Evolutionary conservation across 2,888 invertebrate species (phyloP).

Genomic region (Papilio gigon): DNA sequence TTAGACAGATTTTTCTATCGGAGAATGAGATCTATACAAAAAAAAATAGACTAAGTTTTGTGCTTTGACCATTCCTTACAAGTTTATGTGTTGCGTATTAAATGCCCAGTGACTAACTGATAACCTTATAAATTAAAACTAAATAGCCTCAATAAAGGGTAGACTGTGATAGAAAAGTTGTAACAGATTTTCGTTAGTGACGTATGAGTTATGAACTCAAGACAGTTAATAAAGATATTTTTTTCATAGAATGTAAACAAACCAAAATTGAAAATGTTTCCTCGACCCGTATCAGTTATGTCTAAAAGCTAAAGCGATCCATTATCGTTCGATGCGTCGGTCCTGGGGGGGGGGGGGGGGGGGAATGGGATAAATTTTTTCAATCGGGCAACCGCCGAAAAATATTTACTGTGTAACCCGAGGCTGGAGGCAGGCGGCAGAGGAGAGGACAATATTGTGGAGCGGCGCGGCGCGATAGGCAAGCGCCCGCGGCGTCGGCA

Average conservation of each 20-base stretch:
- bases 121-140: no score
- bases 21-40: background rate
- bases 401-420: slow-evolving; percentile 81
- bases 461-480: slow-evolving; percentile 71
- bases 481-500: slow-evolving; percentile 70
- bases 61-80: no score
- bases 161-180: no score
- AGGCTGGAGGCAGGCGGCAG: slow-evolving; percentile 70
- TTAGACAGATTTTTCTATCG: slow-evolving; percentile 2
- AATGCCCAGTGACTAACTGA: no score
- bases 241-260: slow-evolving; percentile 10
- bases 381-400: slow-evolving; percentile 80
- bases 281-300: slow-evolving; percentile 30
- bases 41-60: no score
- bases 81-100: no score
- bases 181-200: background rate
- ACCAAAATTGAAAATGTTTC: slow-evolving; percentile 28
- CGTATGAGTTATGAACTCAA: background rate
- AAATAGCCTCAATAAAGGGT: no score
- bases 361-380: slow-evolving; percentile 78
- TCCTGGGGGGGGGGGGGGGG: slow-evolving; percentile 53
- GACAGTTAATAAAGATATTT: background rate
- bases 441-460: slow-evolving; percentile 78
- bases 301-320: slow-evolving; percentile 57
- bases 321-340: slow-evolving; percentile 63